These are phyloP conservation scores for Eupithecia exiguata DNA, from an alignment of 2,888 invertebrate species.

Conservation along the genomic window DNA sequence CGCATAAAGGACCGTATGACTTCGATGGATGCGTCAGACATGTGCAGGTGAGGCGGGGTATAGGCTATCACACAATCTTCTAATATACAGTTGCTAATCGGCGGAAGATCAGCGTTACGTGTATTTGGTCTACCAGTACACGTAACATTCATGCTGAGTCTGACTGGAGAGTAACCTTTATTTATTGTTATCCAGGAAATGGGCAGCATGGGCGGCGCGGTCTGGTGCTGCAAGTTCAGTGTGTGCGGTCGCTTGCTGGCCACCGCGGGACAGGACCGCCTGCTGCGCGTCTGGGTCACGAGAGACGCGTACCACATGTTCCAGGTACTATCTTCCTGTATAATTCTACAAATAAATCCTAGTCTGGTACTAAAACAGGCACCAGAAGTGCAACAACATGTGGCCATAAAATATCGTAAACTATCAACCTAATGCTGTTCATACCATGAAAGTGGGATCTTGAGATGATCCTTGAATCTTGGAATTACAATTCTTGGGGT, in stretches of 20 bases:
- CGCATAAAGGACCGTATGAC: conserved; percentile 98
- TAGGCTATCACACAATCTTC: no score
- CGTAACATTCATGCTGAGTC: no score
- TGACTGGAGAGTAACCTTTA: not conserved
- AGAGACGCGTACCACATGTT: conserved; percentile 95
- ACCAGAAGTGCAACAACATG: no score
- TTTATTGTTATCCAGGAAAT: conserved; percentile 83
- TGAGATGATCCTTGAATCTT: no score
- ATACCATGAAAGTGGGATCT: no score
- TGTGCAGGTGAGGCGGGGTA: conserved; percentile 86
- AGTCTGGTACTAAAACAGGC: no score
- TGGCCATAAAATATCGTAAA: no score
- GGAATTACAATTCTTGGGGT: no score
- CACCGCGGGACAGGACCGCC: conserved; percentile 98
- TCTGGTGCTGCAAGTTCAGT: conserved; percentile 99
- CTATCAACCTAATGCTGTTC: no score
- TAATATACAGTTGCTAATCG: no score
- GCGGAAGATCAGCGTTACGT: no score
- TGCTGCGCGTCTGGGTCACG: conserved; percentile 97
- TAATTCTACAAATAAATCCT: not conserved
- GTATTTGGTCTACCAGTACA: no score
- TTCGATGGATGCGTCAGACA: conserved; percentile 95
- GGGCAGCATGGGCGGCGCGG: conserved; percentile 94
- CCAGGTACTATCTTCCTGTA: conserved; percentile 70
- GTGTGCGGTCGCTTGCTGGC: conserved; percentile 97